phyloP scores from a whole-genome alignment of 2,888 invertebrate genomes.

The Pandemis cinnamomeana region DNA sequence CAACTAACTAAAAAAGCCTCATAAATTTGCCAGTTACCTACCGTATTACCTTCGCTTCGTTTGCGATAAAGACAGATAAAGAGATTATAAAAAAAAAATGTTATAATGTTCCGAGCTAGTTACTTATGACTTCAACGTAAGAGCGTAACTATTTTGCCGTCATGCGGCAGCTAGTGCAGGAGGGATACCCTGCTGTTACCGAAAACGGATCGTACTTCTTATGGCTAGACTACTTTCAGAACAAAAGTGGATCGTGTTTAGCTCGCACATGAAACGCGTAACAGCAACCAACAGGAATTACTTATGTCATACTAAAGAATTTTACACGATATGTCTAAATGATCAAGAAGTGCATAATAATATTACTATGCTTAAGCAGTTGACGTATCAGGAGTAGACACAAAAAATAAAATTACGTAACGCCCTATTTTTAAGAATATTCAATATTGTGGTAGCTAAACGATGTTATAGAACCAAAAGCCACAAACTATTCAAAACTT shows the following conservation, averaged over 20 bases:
- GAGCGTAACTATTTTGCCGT: background rate
- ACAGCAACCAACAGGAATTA: background rate
- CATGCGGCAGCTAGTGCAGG: conserved; percentile 11
- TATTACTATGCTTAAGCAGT: no score
- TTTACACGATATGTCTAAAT: no score
- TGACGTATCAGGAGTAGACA: no score
- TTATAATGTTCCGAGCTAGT: background rate
- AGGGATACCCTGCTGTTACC: conserved; percentile 12
- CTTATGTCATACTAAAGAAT: no score
- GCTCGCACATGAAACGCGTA: background rate
- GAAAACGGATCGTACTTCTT: conserved; percentile 5
- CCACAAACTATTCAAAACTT: conserved; percentile 53
- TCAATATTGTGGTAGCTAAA: background rate
- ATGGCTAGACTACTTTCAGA: conserved; percentile 3
- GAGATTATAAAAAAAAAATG: background rate
- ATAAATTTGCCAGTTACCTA: background rate
- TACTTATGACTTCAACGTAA: background rate
- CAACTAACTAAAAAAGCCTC: background rate
- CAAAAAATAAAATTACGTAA: no score
- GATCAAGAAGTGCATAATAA: no score
- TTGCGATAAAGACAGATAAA: background rate
- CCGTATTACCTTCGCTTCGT: background rate
- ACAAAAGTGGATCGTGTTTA: conserved; percentile 1
- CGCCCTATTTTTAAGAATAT: background rate
- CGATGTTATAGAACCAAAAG: background rate